A percentile compares a stretch with the other conserved stretches of the same genome.
Conservation (phyloP, 2,113 vertebrate species). For the Oostethus manadensis region DNA sequence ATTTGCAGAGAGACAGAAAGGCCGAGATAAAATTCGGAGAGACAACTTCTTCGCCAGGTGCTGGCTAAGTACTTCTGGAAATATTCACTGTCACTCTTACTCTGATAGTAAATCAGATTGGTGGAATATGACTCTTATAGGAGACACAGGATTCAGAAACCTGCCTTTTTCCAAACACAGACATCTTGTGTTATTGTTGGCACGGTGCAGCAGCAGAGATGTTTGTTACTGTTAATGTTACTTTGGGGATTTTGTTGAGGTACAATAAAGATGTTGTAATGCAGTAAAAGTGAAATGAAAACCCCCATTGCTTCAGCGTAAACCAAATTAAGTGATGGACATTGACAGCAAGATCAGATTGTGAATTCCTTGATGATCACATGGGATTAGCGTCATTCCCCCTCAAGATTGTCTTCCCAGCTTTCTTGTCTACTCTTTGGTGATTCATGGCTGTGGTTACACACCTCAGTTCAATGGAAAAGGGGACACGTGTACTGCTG, state of each 20-base stretch:
- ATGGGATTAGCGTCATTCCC: constrained; percentile 39
- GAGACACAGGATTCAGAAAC: constrained; percentile 21
- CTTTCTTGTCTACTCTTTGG: constrained; percentile 23
- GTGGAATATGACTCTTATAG: constrained; percentile 25
- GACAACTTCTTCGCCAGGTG: constrained; percentile 15
- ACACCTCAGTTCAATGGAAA: constrained; percentile 26
- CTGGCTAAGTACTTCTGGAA: constrained; percentile 14
- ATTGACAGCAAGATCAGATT: constrained; percentile 30
- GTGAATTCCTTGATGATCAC: constrained; percentile 49
- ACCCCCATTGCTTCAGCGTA: constrained; percentile 29
- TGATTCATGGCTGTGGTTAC: constrained; percentile 42
- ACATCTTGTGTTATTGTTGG: constrained; percentile 57
- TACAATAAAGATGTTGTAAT: constrained; percentile 53
- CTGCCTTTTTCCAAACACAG: constrained; percentile 34
- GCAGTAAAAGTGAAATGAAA: constrained; percentile 50
- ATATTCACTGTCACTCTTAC: constrained; percentile 21
- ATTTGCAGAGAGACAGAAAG: no score
- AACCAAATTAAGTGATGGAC: constrained; percentile 32
- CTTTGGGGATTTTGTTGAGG: constrained; percentile 22
- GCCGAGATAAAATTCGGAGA: not conserved
- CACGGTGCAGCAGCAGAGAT: constrained; percentile 35
- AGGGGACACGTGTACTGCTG: constrained; percentile 15
- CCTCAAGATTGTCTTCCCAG: constrained; percentile 15
- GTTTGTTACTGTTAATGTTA: constrained; percentile 50
- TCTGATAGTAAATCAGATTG: constrained; percentile 35